Conservation (phyloP, 2,113 vertebrate species). For the Brienomyrus longianalis region DNA sequence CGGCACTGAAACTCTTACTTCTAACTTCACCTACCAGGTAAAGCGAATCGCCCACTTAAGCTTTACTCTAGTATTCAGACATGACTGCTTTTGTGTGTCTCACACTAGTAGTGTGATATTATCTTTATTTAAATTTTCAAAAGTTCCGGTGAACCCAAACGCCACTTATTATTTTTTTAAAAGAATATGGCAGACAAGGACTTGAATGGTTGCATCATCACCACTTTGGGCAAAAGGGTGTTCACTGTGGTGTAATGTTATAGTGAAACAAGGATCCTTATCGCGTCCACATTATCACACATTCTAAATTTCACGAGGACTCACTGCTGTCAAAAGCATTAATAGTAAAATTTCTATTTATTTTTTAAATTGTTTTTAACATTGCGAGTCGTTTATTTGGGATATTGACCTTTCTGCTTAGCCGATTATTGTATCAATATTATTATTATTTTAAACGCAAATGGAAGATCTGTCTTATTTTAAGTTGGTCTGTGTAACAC, state of each 20-base stretch:
- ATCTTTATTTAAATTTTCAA: background rate
- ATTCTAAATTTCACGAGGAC: background rate
- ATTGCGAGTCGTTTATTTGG: background rate
- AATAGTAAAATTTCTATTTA: background rate
- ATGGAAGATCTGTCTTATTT: background rate
- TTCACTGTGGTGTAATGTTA: background rate
- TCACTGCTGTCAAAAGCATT: background rate
- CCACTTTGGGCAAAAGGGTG: background rate
- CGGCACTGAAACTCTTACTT: conserved; percentile 35
- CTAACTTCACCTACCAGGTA: conserved; percentile 58
- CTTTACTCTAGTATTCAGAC: background rate
- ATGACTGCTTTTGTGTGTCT: background rate
- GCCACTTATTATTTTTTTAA: background rate
- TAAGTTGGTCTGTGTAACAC: background rate
- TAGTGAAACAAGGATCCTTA: background rate
- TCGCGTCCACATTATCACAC: background rate
- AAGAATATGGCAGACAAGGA: background rate
- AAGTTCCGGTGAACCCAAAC: background rate
- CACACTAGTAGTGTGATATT: background rate
- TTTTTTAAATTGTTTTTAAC: background rate
- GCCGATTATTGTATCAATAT: background rate
- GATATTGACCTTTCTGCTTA: background rate
- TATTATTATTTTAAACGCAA: background rate
- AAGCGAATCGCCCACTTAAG: background rate
- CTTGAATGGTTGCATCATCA: background rate